phyloP scores from a whole-genome alignment of 1,140 invertebrate species.

The Sitodiplosis mosellana region DNA sequence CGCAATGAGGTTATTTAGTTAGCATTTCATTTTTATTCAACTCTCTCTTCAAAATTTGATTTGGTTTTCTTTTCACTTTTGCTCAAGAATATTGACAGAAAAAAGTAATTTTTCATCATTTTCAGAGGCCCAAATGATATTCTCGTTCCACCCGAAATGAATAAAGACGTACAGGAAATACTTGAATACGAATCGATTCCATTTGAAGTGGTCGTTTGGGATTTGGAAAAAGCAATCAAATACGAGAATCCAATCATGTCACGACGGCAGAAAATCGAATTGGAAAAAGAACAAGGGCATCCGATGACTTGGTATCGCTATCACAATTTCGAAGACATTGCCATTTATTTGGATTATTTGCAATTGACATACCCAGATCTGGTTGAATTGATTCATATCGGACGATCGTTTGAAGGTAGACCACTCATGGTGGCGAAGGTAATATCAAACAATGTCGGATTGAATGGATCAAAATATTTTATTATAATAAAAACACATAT shows the following conservation, averaged over 20 bases:
- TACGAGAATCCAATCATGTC: constrained; percentile 42
- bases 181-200: constrained; percentile 40
- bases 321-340: constrained; percentile 43
- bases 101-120: no score
- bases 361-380: constrained; percentile 40
- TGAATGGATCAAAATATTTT: no score
- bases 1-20: constrained; percentile 14
- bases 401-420: constrained; percentile 49
- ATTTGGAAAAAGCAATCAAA: constrained; percentile 47
- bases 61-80: no score
- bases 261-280: constrained; percentile 35
- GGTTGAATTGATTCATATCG: constrained; percentile 44
- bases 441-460: not conserved
- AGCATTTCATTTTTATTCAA: not conserved
- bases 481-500: no score
- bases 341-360: constrained; percentile 46
- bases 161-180: constrained; percentile 40
- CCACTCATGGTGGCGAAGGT: constrained; percentile 46
- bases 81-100: no score
- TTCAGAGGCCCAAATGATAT: constrained; percentile 49
- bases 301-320: constrained; percentile 53
- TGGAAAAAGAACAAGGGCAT: constrained; percentile 33
- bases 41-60: not conserved
- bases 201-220: constrained; percentile 47
- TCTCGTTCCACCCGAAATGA: constrained; percentile 43